Evolutionary conservation across 2,888 invertebrate species (phyloP), one percentile per base, ranked within the genome.

Genomic region (Blera fallax): DNA sequence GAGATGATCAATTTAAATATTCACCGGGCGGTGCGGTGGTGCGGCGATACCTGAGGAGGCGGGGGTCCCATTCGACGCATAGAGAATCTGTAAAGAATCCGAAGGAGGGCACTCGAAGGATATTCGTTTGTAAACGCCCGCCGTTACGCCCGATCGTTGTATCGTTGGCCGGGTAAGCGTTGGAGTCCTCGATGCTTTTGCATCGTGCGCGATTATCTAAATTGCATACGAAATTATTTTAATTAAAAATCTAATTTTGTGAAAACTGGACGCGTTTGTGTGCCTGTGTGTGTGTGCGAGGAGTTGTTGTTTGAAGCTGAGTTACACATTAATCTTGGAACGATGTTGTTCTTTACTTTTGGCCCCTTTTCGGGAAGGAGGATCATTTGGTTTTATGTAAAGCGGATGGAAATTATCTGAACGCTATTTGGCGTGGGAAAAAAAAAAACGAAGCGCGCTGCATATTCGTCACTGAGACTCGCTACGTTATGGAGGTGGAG

Each of bases 151-250:
- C 85, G 85, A 85, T 81, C 85, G 85, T 76, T 85, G 85, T 85
- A 65, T 29, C 34, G 56, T 45, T n/a, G 29, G 4, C 48, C 11
- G 45, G 43, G 14, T 65, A 67, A 85, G 81, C 72, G 72, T 76
- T 65, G 52, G 48, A 77, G 76, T 85, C 65, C 43, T 64, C 77
- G 83, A 84, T 79, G 64, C 81, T 81, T 81, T 80, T 81, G 81
- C 76, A 85, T 85, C 85, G 85, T 72, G 76, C 89, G 91, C 91
- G 92, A 91, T 91, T 91, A 91, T 91, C 91, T 91, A 92, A 91
- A 91, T 92, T 91, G 92, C 92, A 92, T 91, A 91, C 89, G 89
- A 92, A 91, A 91, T 91, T 92, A 91, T 91, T 91, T 91, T 92
- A 92, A 91, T 92, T 91, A 91, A 91, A 91, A 92, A 91, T 91